Evolutionary conservation across 1,140 invertebrate species (phyloP).

Genomic region (Drosophila tsacasi): DNA sequence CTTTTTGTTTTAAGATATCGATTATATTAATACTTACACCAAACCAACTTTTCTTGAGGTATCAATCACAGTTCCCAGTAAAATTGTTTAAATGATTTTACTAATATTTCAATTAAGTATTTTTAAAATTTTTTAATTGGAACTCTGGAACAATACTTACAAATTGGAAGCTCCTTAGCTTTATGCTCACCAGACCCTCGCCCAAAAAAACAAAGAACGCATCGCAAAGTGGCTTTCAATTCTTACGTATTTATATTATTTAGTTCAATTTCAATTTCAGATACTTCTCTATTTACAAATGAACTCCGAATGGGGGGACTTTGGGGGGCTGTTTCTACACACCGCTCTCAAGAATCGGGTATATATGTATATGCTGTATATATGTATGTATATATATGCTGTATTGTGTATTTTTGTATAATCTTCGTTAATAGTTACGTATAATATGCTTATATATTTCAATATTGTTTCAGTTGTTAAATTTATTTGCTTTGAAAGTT

Average conservation of each 20-base stretch:
- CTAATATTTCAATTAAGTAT: too few relatives aligned
- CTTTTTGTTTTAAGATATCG: too few relatives aligned
- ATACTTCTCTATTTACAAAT: slow-evolving; percentile 69
- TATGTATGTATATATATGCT: slow-evolving; percentile 39
- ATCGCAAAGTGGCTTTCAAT: slow-evolving; percentile 63
- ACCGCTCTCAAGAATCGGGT: slow-evolving; percentile 22
- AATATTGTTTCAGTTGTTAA: slow-evolving; percentile 55
- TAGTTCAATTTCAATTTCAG: slow-evolving; percentile 51
- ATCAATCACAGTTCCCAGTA: not conserved
- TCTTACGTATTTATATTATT: slow-evolving; percentile 67
- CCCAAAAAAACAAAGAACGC: not conserved
- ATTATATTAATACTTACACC: too few relatives aligned
- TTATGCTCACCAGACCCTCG: too few relatives aligned
- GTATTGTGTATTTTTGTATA: slow-evolving; percentile 61
- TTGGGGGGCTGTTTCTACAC: slow-evolving; percentile 11
- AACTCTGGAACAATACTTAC: not conserved
- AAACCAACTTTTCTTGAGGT: not conserved
- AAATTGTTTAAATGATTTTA: too few relatives aligned
- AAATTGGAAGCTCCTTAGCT: not conserved
- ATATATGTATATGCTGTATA: slow-evolving; percentile 40
- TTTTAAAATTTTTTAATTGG: too few relatives aligned
- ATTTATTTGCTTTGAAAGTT: slow-evolving; percentile 48
- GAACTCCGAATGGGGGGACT: slow-evolving; percentile 39
- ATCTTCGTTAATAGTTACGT: slow-evolving; percentile 47
- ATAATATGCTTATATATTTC: slow-evolving; percentile 46